Evolutionary conservation across 2,888 invertebrate species (phyloP), one percentile per base, ranked within the genome.

Genomic region (Eupithecia pulchellata): DNA sequence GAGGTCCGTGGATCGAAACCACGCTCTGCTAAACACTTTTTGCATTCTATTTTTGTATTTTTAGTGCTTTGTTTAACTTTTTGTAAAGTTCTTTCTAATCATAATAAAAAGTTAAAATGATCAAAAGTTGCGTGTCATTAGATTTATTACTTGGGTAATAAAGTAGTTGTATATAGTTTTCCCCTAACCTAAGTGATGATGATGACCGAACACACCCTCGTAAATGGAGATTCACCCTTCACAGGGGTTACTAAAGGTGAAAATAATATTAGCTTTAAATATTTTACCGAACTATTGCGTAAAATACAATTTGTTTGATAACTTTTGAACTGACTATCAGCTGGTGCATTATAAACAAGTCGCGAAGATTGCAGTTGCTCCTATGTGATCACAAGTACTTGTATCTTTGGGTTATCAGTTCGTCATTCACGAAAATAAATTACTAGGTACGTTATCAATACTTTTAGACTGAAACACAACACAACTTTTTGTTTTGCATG

Each of bases 1-100:
- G 97, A 97, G 97, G 96, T 97, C 97, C 97, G 97, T 97, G 96
- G 97, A 97, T 97, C 96, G 97, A 97, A 97, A 97, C 97, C 96
- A 96, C 96, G 96, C 96, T 96, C 96, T 96, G 96, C 96, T 96
- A 96, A 64, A 4, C 9, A n/a, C 47, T 55, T 77, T 76, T 75
- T 77, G 73, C 67, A 66, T 36, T 29, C 20, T 42, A 52, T 20
- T 47, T n/a, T 64, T 66, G 4, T 30, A 17, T 30, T 60, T 64
- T 52, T 36, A 27, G 4, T 8, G 5, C 1, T 4, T 39, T 39
- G 39, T 17, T 39, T 39, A 8, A 30, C 17, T 9, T 65, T 58
- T 39, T 34, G 20, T 27, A 2, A 9, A 29, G n/a, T 66, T 17
- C 0, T 36, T 39, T 39, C 20, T 58, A 27, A 42, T 58, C 30